Percentiles rank a stretch among this genome's conserved stretches.
phyloP scores from a whole-genome alignment of 1,140 invertebrate genomes.

The Diachasma alloeum region DNA sequence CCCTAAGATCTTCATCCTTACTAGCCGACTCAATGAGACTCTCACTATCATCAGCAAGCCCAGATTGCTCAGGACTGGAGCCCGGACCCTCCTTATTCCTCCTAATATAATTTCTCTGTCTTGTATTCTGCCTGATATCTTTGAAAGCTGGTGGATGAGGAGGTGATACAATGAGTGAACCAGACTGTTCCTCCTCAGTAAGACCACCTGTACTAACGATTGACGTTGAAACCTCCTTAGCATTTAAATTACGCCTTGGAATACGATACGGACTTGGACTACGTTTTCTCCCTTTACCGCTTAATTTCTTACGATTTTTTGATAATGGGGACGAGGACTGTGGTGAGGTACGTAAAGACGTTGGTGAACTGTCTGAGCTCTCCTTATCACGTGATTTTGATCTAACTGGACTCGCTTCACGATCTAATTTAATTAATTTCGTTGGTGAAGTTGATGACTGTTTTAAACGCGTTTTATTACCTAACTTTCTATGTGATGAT shows the following conservation, averaged over 20 bases:
- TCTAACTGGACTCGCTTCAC: conserved; percentile 50
- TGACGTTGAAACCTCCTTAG: conserved; percentile 41
- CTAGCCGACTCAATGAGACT: conserved; percentile 47
- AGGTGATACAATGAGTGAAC: conserved; percentile 59
- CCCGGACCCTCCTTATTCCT: conserved; percentile 68
- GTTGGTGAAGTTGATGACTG: conserved; percentile 45
- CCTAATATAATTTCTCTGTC: conserved; percentile 72
- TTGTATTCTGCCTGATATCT: conserved; percentile 69
- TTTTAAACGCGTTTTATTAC: conserved; percentile 56
- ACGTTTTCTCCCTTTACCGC: conserved; percentile 54
- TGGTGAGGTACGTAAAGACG: conserved; percentile 43
- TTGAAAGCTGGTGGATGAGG: conserved; percentile 68
- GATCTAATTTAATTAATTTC: conserved; percentile 51
- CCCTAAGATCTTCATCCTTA: conserved; percentile 62
- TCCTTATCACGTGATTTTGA: conserved; percentile 56
- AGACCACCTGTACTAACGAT: conserved; percentile 49
- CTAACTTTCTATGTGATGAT: conserved; percentile 54
- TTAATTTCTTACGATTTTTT: conserved; percentile 53
- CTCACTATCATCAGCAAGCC: neutral
- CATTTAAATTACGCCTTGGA: conserved; percentile 50
- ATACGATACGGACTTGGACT: conserved; percentile 59
- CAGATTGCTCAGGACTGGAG: conserved; percentile 60
- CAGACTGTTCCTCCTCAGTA: conserved; percentile 62
- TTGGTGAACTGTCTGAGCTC: conserved; percentile 40
- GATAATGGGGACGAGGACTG: conserved; percentile 51